phyloP scores from a whole-genome alignment of 2,797 vertebrate genomes.

The Cottoperca gobio region DNA sequence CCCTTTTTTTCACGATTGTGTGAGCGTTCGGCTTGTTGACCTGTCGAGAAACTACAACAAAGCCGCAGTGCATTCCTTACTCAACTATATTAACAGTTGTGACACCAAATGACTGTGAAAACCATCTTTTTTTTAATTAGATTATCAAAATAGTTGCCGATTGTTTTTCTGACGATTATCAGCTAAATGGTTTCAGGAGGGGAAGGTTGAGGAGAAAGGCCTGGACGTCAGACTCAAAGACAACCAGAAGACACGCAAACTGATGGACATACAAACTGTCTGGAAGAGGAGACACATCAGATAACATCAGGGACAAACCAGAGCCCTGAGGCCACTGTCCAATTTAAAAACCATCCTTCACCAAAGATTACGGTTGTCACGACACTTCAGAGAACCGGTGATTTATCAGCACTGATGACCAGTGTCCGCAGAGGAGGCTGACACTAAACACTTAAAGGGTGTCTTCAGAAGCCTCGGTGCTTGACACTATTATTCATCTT shows the following conservation, averaged over 20 bases:
- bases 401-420: conserved; percentile 48
- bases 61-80: neutral
- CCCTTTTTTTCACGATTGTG: neutral
- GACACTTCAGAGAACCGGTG: conserved; percentile 1
- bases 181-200: too few species aligned
- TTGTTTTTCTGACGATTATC: neutral
- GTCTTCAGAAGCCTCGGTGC: conserved; percentile 7
- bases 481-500: neutral
- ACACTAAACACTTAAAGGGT: conserved; percentile 14
- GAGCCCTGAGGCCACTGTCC: conserved; percentile 39
- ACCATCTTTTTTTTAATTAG: too few species aligned
- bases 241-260: conserved; percentile 17
- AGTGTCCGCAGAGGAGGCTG: neutral
- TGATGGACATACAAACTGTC: conserved; percentile 11
- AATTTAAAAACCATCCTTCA: conserved; percentile 51
- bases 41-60: neutral
- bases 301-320: conserved; percentile 28
- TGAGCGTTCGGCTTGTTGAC: neutral
- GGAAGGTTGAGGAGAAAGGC: neutral
- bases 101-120: conserved; percentile 20
- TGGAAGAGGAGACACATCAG: conserved; percentile 32
- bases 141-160: too few species aligned
- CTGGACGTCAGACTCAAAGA: neutral
- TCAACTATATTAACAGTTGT: conserved; percentile 6
- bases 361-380: conserved; percentile 39